A percentile compares a stretch with the other conserved stretches of the same genome.
phyloP scores from a whole-genome alignment of 2,113 vertebrate genomes.

The Sapayoa aenigma region DNA sequence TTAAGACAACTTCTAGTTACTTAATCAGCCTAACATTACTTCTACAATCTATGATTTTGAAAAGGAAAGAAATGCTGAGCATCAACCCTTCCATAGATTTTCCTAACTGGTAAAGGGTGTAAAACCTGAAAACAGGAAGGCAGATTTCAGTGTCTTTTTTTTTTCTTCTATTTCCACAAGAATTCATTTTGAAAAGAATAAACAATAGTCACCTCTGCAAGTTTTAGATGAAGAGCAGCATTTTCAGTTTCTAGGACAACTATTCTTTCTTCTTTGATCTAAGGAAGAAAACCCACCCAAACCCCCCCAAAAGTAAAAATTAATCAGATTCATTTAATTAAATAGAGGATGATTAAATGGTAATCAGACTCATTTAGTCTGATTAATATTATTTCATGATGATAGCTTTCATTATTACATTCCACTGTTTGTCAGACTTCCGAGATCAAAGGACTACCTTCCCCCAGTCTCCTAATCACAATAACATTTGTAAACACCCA shows the following conservation, averaged over 20 bases:
- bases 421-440: not conserved
- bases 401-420: not conserved
- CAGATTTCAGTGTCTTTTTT: not conserved
- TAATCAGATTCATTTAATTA: not conserved
- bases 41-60: not conserved
- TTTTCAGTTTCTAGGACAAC: constrained; percentile 85
- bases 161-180: not conserved
- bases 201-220: constrained; percentile 75
- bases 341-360: not conserved
- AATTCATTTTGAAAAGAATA: not conserved
- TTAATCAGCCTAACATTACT: not conserved
- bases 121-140: not conserved
- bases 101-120: not conserved
- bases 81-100: not conserved
- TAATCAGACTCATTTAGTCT: rapidly evolving
- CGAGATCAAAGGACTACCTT: no score
- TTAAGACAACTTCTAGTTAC: not conserved
- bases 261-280: constrained; percentile 86
- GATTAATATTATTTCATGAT: not conserved
- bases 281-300: not conserved
- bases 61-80: not conserved
- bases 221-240: constrained; percentile 80
- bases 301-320: not conserved
- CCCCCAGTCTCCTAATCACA: not conserved
- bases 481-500: rapidly evolving